Conservation (phyloP, 2,888 invertebrate genomes). For the Eristalis arbustorum region DNA sequence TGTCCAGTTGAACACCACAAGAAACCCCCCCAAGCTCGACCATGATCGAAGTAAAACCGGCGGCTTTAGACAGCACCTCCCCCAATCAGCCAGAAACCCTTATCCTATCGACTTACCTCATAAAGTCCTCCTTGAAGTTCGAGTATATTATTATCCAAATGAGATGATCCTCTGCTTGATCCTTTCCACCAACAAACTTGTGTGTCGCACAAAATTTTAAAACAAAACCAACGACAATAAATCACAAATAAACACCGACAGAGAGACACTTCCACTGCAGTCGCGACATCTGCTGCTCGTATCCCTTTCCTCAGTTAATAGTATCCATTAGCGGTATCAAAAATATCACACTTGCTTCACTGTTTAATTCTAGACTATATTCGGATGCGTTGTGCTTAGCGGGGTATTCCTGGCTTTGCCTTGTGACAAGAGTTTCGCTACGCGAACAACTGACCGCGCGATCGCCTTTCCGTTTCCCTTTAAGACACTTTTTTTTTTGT, state of each 20-base stretch:
- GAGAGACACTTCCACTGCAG: too few species aligned
- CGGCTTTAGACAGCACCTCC: too few species aligned
- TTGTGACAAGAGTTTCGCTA: neutral
- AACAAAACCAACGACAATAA: neutral
- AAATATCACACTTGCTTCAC: slow-evolving; percentile 65
- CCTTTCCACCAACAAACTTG: neutral
- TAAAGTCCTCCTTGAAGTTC: neutral
- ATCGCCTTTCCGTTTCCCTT: slow-evolving; percentile 21
- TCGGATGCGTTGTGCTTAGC: slow-evolving; percentile 17
- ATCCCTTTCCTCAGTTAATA: slow-evolving; percentile 38
- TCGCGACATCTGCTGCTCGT: neutral
- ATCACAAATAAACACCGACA: neutral
- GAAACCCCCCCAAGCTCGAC: too few species aligned
- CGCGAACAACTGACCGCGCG: too few species aligned
- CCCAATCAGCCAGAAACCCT: too few species aligned
- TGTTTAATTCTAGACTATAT: slow-evolving; percentile 18
- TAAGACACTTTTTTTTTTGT: slow-evolving; percentile 68
- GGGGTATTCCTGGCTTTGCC: neutral
- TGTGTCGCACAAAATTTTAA: neutral
- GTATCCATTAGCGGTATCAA: slow-evolving; percentile 67
- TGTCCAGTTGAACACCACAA: too few species aligned
- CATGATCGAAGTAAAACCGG: too few species aligned
- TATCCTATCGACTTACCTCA: slow-evolving; percentile 19
- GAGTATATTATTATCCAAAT: slow-evolving; percentile 52
- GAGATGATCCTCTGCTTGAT: slow-evolving; percentile 1